These are phyloP conservation scores for Austrofundulus limnaeus DNA, from an alignment of 2,113 vertebrate genomes.

Conservation along the genomic window DNA sequence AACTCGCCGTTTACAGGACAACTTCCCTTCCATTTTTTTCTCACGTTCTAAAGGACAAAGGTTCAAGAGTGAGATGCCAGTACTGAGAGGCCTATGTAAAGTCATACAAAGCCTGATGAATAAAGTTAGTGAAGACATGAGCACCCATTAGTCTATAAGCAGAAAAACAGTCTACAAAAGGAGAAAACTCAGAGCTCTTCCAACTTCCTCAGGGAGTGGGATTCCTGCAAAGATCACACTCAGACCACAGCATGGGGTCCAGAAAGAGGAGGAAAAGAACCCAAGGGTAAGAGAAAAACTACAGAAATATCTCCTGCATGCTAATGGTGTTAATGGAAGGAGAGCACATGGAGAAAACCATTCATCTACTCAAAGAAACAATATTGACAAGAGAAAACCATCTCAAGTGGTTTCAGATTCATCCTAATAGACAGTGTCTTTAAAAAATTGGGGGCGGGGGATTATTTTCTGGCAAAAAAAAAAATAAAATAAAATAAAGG, in stretches of 20 bases:
- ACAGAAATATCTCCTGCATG: background rate
- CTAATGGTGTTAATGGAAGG: slow-evolving; percentile 18
- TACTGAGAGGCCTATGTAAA: too few relatives aligned
- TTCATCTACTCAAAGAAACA: background rate
- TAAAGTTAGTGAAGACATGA: too few relatives aligned
- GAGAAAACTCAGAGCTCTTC: background rate
- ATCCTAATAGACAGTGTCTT: background rate
- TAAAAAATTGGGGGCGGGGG: too few relatives aligned
- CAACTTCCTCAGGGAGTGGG: too few relatives aligned
- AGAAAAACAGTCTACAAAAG: background rate
- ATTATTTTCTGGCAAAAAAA: background rate
- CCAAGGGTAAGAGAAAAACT: background rate
- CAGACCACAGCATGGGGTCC: background rate
- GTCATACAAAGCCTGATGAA: too few relatives aligned
- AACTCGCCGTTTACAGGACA: too few relatives aligned
- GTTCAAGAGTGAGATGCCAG: too few relatives aligned
- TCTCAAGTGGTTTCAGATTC: background rate
- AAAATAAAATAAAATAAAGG: background rate
- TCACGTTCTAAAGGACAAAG: too few relatives aligned
- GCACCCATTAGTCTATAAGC: too few relatives aligned
- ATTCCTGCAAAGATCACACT: background rate
- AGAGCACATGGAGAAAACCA: background rate
- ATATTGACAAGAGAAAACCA: background rate
- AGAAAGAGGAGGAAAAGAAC: background rate
- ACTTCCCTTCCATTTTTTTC: too few relatives aligned